Conservation (phyloP, 2,888 invertebrate genomes). For the Coleophora flavipennella region DNA sequence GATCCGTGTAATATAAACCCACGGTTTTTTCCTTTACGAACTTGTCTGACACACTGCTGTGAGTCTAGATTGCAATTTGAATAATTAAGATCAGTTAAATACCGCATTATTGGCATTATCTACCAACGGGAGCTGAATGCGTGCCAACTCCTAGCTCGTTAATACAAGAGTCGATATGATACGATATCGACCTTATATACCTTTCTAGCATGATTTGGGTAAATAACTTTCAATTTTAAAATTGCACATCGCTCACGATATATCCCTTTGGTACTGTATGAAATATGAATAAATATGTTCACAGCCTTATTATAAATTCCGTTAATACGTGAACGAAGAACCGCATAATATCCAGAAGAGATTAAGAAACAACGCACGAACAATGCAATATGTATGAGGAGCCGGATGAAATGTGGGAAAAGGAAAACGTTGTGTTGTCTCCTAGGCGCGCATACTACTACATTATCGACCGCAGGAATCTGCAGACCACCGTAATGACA, state of each 20-base stretch:
- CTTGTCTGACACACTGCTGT: too few species aligned
- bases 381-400: conserved; percentile 6
- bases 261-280: conserved; percentile 54
- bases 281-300: conserved; percentile 53
- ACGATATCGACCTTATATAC: too few species aligned
- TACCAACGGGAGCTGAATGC: conserved; percentile 36
- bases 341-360: conserved; percentile 32
- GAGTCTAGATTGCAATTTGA: too few species aligned
- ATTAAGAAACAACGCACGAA: conserved; percentile 21
- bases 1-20: too few species aligned
- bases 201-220: too few species aligned
- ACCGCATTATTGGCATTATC: conserved; percentile 20
- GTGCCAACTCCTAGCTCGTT: conserved; percentile 38
- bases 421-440: conserved; percentile 21
- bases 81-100: too few species aligned
- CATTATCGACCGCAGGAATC: conserved; percentile 54
- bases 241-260: conserved; percentile 51
- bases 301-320: conserved; percentile 43
- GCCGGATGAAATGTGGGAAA: conserved; percentile 21
- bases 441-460: conserved; percentile 24
- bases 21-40: too few species aligned
- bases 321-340: conserved; percentile 36
- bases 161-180: conserved; percentile 54
- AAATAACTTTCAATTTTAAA: too few species aligned
- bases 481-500: conserved; percentile 48